Evolutionary conservation across 2,888 invertebrate species (phyloP).

Genomic region (Cerceris ruficornis): DNA sequence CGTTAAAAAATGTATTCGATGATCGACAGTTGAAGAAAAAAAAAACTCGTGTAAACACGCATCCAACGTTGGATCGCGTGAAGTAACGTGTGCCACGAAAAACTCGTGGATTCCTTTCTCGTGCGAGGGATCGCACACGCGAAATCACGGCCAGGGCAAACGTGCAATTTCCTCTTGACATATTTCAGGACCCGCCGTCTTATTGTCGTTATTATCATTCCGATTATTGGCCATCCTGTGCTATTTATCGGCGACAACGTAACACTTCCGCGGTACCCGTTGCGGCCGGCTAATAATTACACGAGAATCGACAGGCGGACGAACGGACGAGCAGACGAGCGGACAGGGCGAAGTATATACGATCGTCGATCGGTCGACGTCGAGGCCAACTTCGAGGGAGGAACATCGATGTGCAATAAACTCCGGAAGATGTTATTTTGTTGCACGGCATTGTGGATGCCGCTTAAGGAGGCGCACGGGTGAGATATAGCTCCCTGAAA

Average conservation of each 20-base stretch:
- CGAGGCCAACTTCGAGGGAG: conserved; percentile 2
- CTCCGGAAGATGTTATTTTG: conserved; percentile 69
- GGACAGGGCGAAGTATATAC: conserved; percentile 35
- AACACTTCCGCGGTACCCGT: conserved; percentile 39
- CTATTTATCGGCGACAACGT: conserved; percentile 54
- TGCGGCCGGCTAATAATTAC: conserved; percentile 61
- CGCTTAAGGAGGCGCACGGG: conserved; percentile 59
- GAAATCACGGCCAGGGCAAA: neutral
- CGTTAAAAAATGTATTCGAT: no score
- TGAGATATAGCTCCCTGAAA: conserved; percentile 73
- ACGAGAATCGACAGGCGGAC: conserved; percentile 52
- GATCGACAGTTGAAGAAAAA: no score
- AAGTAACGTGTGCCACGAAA: neutral
- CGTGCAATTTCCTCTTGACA: conserved; percentile 30
- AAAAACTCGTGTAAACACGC: no score
- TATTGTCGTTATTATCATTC: conserved; percentile 46
- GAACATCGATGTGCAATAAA: conserved; percentile 61
- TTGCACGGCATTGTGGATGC: conserved; percentile 60
- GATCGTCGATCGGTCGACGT: conserved; percentile 18
- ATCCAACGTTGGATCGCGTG: no score
- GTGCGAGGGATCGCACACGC: conserved; percentile 22
- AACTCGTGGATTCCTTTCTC: conserved; percentile 15
- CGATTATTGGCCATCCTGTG: conserved; percentile 50
- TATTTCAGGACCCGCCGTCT: conserved; percentile 24
- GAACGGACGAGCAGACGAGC: neutral